Conservation (phyloP, 2,888 invertebrate genomes). For the Euphydryas editha region DNA sequence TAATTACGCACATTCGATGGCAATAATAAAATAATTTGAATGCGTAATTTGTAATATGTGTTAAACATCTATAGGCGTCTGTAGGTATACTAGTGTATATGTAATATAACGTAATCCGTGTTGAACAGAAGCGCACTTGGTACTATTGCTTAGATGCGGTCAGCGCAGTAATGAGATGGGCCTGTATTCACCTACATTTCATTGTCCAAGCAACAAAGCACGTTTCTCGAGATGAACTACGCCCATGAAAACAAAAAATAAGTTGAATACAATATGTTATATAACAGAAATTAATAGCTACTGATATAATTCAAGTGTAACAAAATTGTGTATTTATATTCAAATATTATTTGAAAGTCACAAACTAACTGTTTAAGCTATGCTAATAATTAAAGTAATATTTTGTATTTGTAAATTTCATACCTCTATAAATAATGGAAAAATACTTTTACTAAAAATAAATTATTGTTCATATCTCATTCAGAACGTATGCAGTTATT, state of each 20-base stretch:
- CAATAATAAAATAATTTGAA: slow-evolving; percentile 3
- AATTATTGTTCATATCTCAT: slow-evolving; percentile 19
- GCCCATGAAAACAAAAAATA: slow-evolving; percentile 22
- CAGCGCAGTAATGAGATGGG: slow-evolving; percentile 71
- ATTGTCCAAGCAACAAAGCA: slow-evolving; percentile 40
- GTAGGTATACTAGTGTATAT: background rate
- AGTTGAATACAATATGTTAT: background rate
- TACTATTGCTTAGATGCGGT: slow-evolving; percentile 66
- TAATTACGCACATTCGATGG: background rate
- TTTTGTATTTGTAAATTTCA: background rate
- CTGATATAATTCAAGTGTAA: background rate
- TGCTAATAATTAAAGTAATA: background rate
- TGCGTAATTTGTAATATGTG: background rate
- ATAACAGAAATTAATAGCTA: background rate
- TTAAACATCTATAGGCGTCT: background rate
- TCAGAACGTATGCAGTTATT: slow-evolving; percentile 20
- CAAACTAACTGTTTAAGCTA: background rate
- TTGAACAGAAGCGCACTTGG: slow-evolving; percentile 46
- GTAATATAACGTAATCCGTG: background rate
- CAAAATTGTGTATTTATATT: background rate
- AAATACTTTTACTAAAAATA: background rate
- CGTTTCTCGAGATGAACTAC: slow-evolving; percentile 33
- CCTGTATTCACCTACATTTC: slow-evolving; percentile 52
- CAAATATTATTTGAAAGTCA: too few species aligned
- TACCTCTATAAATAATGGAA: background rate